Percentiles rank a stretch among this genome's conserved stretches.
Evolutionary conservation across 2,797 vertebrate species (phyloP).

Genomic region (Orientallactaga sibirica): DNA sequence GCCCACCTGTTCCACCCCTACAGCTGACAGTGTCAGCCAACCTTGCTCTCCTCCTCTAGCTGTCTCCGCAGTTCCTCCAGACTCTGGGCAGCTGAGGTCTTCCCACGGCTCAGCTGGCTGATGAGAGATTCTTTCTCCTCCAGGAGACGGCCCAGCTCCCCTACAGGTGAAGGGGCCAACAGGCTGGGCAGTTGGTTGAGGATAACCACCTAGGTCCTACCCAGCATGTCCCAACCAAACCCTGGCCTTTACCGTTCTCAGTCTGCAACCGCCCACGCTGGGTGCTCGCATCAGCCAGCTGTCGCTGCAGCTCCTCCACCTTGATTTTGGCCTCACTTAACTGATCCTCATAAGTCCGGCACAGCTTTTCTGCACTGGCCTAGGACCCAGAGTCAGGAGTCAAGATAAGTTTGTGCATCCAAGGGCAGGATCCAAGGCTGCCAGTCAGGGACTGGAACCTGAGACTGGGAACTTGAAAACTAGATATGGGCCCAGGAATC

Average conservation of each 20-base stretch:
- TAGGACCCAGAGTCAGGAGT: constrained; percentile 77
- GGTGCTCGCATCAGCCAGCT: constrained; percentile 91
- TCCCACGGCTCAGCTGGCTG: constrained; percentile 94
- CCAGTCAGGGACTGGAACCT: background rate
- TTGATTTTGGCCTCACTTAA: constrained; percentile 94
- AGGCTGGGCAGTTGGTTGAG: fast-evolving
- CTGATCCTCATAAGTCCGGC: constrained; percentile 95
- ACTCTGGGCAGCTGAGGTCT: constrained; percentile 92
- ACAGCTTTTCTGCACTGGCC: constrained; percentile 94
- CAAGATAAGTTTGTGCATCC: constrained; percentile 11
- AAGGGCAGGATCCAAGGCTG: background rate
- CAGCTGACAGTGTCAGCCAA: constrained; percentile 59
- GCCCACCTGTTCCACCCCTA: background rate
- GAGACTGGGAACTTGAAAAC: background rate
- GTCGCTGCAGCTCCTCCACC: constrained; percentile 94
- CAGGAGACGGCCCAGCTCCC: constrained; percentile 93
- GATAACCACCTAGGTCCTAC: fast-evolving
- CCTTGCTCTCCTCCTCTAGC: constrained; percentile 96
- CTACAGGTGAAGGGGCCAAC: constrained; percentile 83
- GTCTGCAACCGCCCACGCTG: constrained; percentile 93
- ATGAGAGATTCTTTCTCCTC: constrained; percentile 94
- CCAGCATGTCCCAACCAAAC: fast-evolving
- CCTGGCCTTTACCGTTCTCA: constrained; percentile 89
- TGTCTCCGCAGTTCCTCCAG: constrained; percentile 95
- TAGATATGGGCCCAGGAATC: background rate